A percentile compares a stretch with the other conserved stretches of the same genome.
Conservation (phyloP, 1,140 invertebrate genomes). For the Gryon sp. region DNA sequence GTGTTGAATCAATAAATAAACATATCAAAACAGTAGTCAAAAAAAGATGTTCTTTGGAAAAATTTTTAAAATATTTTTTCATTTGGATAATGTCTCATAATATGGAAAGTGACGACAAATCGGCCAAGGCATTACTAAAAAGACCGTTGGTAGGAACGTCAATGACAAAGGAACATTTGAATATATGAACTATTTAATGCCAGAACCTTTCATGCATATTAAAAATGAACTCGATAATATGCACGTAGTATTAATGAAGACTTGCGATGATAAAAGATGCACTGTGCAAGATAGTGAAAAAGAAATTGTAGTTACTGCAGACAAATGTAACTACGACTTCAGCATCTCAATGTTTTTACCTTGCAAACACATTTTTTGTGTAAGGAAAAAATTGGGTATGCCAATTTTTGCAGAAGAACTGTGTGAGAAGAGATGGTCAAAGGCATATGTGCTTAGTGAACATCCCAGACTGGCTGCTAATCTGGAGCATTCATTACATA, state of each 20-base stretch:
- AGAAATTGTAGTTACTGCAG: background rate
- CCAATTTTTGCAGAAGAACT: conserved; percentile 19
- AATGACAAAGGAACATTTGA: background rate
- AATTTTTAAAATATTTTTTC: conserved; percentile 15
- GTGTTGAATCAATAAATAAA: conserved; percentile 40
- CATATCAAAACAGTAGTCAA: conserved; percentile 29
- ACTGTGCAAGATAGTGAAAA: background rate
- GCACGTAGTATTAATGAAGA: background rate
- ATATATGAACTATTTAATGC: conserved; percentile 1
- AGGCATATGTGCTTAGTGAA: background rate
- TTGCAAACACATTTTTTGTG: conserved; percentile 42
- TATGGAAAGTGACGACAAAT: background rate
- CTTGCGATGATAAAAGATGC: background rate
- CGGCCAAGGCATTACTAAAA: conserved; percentile 1
- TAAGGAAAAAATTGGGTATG: background rate
- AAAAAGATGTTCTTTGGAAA: conserved; percentile 3
- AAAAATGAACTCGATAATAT: background rate
- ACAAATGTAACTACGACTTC: conserved; percentile 20
- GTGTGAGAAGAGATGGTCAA: conserved; percentile 33
- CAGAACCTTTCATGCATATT: background rate
- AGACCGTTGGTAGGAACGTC: background rate
- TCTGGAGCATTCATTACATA: too few species aligned
- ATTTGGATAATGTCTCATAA: conserved; percentile 6
- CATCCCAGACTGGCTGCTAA: conserved; percentile 5
- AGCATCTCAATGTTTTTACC: conserved; percentile 23